Percentiles rank a stretch among this genome's conserved stretches.
Conservation (phyloP, 2,797 vertebrate species). For the Mus caroli region DNA sequence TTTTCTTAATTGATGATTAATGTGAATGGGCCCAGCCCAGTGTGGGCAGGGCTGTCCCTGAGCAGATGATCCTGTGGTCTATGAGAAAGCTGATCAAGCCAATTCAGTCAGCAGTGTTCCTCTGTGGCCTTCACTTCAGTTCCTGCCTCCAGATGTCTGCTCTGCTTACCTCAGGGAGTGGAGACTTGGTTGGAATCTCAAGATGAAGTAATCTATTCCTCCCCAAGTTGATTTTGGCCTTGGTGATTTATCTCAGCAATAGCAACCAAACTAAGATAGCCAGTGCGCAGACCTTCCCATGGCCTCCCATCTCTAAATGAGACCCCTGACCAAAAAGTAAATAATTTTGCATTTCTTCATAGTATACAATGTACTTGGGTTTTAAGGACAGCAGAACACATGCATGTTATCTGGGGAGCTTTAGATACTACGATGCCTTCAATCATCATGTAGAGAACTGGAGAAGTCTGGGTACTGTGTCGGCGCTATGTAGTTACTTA, state of each 20-base stretch:
- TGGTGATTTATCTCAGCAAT: neutral
- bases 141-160: neutral
- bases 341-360: neutral
- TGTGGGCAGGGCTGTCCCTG: neutral
- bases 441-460: neutral
- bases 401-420: neutral
- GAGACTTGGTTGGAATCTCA: too few relatives aligned
- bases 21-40: neutral
- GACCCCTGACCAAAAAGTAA: conserved; percentile 17
- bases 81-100: neutral
- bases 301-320: conserved; percentile 11
- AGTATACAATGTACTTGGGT: conserved; percentile 11
- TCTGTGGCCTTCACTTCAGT: neutral
- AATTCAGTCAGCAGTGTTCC: neutral
- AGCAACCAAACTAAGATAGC: neutral
- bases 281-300: neutral
- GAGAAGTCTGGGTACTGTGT: neutral
- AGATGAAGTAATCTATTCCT: neutral
- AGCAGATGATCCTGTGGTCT: neutral
- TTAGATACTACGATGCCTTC: neutral
- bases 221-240: neutral
- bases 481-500: neutral
- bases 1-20: neutral
- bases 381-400: neutral
- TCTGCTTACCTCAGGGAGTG: neutral